Percentiles rank a stretch among this genome's conserved stretches.
phyloP scores from a whole-genome alignment of 35 echinoderm and acorn worm genomes.

The Anneissia japonica region DNA sequence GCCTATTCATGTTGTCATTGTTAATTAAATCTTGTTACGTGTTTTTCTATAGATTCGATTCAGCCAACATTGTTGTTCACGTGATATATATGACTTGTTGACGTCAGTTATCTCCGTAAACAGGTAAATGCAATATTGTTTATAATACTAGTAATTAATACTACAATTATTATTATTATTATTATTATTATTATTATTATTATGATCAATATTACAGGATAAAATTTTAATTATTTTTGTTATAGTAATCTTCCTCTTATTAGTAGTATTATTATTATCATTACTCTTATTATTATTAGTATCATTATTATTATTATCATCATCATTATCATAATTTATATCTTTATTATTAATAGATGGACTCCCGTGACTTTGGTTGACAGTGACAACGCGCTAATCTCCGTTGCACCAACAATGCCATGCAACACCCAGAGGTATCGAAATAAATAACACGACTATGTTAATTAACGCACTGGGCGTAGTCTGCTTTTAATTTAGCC shows the following conservation, averaged over 20 bases:
- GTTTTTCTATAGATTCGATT: slow-evolving; percentile 41
- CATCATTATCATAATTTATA: no score
- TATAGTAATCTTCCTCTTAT: no score
- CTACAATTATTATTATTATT: neutral
- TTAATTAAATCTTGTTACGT: neutral
- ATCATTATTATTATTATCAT: no score
- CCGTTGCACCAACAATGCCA: slow-evolving; percentile 75
- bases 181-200: no score
- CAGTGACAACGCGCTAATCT: slow-evolving; percentile 61
- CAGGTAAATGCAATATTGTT: slow-evolving; percentile 44
- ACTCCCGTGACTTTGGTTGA: slow-evolving; percentile 54
- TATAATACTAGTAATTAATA: neutral
- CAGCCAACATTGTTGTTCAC: slow-evolving; percentile 43
- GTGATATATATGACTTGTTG: slow-evolving; percentile 63
- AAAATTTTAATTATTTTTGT: no score
- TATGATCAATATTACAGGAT: no score
- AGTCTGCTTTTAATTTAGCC: no score
- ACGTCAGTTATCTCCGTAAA: slow-evolving; percentile 50
- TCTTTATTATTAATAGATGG: no score
- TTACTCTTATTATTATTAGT: no score
- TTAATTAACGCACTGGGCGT: neutral
- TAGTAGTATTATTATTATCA: no score
- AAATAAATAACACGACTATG: neutral
- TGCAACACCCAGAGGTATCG: slow-evolving; percentile 49
- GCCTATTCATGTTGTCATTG: neutral